A percentile compares a stretch with the other conserved stretches of the same genome.
Conservation (phyloP, 92 coral and sea anemone genomes). For the Zoanthus sansibaricus region DNA sequence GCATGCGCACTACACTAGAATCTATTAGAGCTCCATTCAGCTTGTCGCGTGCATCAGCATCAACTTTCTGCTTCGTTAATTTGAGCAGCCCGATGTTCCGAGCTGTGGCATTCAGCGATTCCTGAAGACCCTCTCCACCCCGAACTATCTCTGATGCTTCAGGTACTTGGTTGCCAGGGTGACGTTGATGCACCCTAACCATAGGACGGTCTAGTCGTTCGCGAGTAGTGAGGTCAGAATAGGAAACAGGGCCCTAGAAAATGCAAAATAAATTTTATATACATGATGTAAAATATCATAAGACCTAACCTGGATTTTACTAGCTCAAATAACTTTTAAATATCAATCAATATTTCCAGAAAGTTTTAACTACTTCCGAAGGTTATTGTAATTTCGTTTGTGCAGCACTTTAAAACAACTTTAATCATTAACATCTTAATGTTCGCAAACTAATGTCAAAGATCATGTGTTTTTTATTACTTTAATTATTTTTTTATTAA, state of each 20-base stretch:
- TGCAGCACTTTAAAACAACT: too few relatives aligned
- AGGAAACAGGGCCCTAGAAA: conserved; percentile 95
- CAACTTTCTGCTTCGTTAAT: conserved; percentile 87
- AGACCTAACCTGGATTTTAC: too few relatives aligned
- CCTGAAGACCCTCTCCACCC: conserved; percentile 91
- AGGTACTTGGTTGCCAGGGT: conserved; percentile 98
- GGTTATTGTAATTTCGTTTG: too few relatives aligned
- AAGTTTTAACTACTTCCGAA: too few relatives aligned
- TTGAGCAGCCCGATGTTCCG: conserved; percentile 91
- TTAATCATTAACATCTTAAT: too few relatives aligned
- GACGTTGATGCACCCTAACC: conserved; percentile 88
- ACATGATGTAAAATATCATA: too few relatives aligned
- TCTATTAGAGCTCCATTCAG: conserved; percentile 86
- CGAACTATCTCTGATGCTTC: conserved; percentile 92
- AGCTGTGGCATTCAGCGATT: conserved; percentile 95
- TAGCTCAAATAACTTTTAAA: too few relatives aligned
- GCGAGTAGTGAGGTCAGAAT: conserved; percentile 95
- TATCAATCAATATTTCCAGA: too few relatives aligned
- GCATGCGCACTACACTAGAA: conserved; percentile 86
- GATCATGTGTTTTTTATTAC: too few relatives aligned
- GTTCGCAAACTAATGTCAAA: too few relatives aligned
- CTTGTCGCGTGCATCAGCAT: conserved; percentile 95
- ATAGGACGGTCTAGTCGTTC: conserved; percentile 96
- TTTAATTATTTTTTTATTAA: too few relatives aligned
- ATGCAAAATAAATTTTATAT: too few relatives aligned